Conservation (phyloP, 1,140 invertebrate genomes). For the Paraescarpia echinospica region DNA sequence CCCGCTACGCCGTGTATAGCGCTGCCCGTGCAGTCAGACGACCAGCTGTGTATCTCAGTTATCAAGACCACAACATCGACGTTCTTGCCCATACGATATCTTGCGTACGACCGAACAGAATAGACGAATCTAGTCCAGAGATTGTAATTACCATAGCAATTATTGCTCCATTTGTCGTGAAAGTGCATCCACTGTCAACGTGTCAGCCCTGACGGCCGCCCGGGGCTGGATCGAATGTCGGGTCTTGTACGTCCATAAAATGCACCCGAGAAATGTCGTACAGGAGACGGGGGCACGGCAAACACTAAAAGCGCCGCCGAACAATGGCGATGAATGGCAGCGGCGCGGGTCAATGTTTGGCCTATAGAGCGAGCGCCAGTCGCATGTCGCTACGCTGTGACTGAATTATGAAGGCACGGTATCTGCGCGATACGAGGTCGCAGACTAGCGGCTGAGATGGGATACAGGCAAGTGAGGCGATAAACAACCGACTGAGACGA, state of each 20-base stretch:
- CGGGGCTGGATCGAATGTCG: not conserved
- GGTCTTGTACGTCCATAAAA: not conserved
- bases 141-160: conserved; percentile 1
- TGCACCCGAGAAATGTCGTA: not conserved
- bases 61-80: not conserved
- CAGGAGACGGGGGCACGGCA: not conserved
- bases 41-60: not conserved
- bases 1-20: not conserved
- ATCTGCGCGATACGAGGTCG: not conserved
- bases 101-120: not conserved
- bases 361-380: not conserved
- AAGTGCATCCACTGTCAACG: not conserved
- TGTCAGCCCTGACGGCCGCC: not conserved
- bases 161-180: conserved; percentile 1
- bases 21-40: too few relatives aligned
- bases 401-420: not conserved
- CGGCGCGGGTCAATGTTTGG: not conserved
- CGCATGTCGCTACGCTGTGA: not conserved
- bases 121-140: not conserved
- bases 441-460: too few relatives aligned
- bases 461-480: too few relatives aligned
- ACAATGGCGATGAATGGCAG: not conserved
- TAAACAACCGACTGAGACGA: too few relatives aligned
- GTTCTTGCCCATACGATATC: not conserved
- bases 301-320: not conserved